A percentile compares a stretch with the other conserved stretches of the same genome.
phyloP scores from a whole-genome alignment of 1,140 invertebrate genomes.

The Eriocheir sinensis region DNA sequence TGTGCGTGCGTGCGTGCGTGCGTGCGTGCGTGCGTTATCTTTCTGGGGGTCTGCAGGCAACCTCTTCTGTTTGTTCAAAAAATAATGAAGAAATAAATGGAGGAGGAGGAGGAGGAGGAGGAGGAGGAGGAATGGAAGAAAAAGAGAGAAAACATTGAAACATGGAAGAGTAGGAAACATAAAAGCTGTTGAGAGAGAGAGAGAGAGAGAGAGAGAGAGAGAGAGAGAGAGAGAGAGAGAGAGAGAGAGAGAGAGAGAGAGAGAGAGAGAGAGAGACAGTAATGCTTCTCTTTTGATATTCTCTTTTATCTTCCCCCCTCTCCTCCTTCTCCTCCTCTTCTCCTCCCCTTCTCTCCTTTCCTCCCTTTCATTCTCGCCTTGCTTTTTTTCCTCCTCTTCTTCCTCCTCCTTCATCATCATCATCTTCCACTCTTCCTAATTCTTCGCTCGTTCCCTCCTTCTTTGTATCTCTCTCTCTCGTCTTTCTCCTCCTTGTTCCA shows the following conservation, averaged over 20 bases:
- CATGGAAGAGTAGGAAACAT: background rate
- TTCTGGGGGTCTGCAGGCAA: no score
- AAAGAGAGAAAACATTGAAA: background rate
- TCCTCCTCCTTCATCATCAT: background rate
- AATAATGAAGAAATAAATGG: no score
- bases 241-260: background rate
- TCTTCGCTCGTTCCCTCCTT: no score
- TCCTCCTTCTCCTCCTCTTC: no score
- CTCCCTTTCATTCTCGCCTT: background rate
- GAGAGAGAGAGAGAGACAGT: background rate
- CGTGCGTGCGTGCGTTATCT: no score
- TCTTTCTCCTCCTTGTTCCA: background rate
- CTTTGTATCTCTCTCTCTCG: no score
- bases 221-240: constrained; percentile 7
- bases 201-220: no score
- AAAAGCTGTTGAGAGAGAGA: no score
- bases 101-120: background rate
- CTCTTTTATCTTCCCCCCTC: background rate
- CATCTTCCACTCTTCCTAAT: background rate
- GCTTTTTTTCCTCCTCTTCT: background rate
- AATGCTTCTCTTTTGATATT: background rate
- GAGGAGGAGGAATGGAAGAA: background rate
- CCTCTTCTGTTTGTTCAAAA: no score
- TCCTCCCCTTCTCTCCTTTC: no score
- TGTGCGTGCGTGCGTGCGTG: no score